Conservation (phyloP, 2,888 invertebrate species). For the Cephus nigrinus region DNA sequence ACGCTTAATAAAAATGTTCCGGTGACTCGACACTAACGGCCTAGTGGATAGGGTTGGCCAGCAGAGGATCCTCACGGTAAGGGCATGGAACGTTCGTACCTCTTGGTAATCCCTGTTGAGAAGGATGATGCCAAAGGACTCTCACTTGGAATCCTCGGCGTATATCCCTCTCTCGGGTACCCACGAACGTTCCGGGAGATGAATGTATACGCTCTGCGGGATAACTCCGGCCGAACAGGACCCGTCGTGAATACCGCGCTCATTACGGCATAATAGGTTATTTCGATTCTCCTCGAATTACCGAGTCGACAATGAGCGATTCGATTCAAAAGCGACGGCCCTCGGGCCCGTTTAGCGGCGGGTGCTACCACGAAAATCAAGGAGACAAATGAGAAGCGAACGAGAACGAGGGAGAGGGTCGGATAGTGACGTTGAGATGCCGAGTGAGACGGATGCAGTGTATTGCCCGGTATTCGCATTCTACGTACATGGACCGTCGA, state of each 20-base stretch:
- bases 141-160: slow-evolving; percentile 7
- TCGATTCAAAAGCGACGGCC: slow-evolving; percentile 50
- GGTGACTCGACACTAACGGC: too few relatives aligned
- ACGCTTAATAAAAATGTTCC: too few relatives aligned
- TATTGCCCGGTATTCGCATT: neutral
- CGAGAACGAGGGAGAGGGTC: neutral
- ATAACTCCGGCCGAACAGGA: slow-evolving; percentile 11
- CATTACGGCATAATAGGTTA: slow-evolving; percentile 62
- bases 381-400: neutral
- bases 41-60: too few relatives aligned
- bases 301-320: slow-evolving; percentile 61
- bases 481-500: neutral
- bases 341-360: neutral
- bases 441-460: neutral
- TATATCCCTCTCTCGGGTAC: slow-evolving; percentile 9
- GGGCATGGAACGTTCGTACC: neutral
- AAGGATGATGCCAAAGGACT: neutral
- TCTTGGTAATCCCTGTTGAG: slow-evolving; percentile 1
- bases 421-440: neutral
- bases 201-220: slow-evolving; percentile 30
- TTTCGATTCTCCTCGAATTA: slow-evolving; percentile 63
- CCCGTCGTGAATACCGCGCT: slow-evolving; percentile 49
- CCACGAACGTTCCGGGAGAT: slow-evolving; percentile 22
- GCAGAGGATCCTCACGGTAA: too few relatives aligned
- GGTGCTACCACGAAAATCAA: neutral